Base-by-base conservation (phyloP, 2,888 invertebrate genomes). In the Diogma glabrata region DNA sequence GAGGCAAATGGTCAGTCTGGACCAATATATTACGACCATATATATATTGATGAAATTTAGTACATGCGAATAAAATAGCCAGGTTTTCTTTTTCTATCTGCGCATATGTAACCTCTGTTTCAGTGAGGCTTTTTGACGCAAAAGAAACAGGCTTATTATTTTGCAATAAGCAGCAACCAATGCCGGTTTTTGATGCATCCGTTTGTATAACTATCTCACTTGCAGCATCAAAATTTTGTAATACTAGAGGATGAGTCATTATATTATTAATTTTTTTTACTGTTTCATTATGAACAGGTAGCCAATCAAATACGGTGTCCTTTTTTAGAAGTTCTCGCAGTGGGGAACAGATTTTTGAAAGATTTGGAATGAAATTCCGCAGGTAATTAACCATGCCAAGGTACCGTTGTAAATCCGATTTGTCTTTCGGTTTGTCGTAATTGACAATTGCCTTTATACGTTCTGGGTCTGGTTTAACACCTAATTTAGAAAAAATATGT, bases 101-200 rank as follows among this genome's bases (percentile, higher is more conserved):
- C 6, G 57, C 43, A 55, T 54, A 54, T 52, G 54, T 49, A 48
- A 58, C 52, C 55, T 64, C 60, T 30, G 53, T 59, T 28, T 58
- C 58, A 7, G 59, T 59, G 16, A 61, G 51, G 17, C 55, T 55
- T 36, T 59, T 52, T 4, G 63, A 63, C 26, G 58, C 59, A 56
- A 58, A 61, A 1, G 56, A 52, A 2, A 58, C 43, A 9, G 53
- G 55, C 6, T 33, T 50, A 7, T 51, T 51, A 9, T 51, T 26
- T 49, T 56, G 53, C 9, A 54, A 36, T 12, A 57, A 28, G 1
- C 51, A 52, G 33, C 53, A 51, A 4, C 58, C 58, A 10, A 58
- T 14, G 12, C 57, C 58, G 49, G 55, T 50, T 38, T 54, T 53
- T 28, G 54, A 56, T 20, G 54, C 53, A 53, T 56, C 56, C 12